These are phyloP conservation scores for Scomber colias DNA, from an alignment of 2,113 vertebrate genomes.

Conservation along the genomic window DNA sequence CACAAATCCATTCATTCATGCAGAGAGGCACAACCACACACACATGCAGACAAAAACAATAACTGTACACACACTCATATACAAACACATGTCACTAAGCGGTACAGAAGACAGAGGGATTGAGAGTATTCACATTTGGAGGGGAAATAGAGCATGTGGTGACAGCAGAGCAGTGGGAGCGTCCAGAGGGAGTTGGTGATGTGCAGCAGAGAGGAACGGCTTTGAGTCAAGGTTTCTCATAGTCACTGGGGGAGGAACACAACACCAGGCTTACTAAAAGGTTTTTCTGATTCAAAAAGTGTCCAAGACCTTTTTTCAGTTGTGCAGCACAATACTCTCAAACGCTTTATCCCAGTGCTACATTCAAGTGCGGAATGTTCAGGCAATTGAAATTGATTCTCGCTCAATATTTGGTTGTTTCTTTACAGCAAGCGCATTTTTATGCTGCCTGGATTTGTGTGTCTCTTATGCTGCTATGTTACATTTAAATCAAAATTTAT, in stretches of 20 bases:
- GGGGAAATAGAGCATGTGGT: constrained; percentile 73
- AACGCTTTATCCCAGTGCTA: not conserved
- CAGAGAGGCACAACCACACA: constrained; percentile 20
- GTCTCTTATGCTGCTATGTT: not conserved
- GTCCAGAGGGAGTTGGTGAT: constrained; percentile 67
- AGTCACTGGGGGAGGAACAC: constrained; percentile 41
- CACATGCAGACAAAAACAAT: constrained; percentile 19
- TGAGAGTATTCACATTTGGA: constrained; percentile 70
- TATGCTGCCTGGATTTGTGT: not conserved
- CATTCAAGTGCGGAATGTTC: not conserved
- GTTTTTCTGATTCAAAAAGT: constrained; percentile 42
- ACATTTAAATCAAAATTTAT: constrained; percentile 1
- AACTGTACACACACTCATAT: not conserved
- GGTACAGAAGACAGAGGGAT: constrained; percentile 50
- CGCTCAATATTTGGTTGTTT: not conserved
- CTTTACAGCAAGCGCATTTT: not conserved
- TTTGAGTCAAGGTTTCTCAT: constrained; percentile 59
- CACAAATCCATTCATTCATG: constrained; percentile 27
- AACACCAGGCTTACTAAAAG: constrained; percentile 41
- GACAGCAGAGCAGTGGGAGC: constrained; percentile 61
- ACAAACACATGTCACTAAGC: constrained; percentile 47
- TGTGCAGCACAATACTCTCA: not conserved
- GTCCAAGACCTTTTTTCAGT: not conserved
- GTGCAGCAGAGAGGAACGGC: constrained; percentile 72
- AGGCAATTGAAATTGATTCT: constrained; percentile 9